Evolutionary conservation across 2,888 invertebrate species (phyloP), one percentile per base, ranked within the genome.

Genomic region (Julus scanicus): DNA sequence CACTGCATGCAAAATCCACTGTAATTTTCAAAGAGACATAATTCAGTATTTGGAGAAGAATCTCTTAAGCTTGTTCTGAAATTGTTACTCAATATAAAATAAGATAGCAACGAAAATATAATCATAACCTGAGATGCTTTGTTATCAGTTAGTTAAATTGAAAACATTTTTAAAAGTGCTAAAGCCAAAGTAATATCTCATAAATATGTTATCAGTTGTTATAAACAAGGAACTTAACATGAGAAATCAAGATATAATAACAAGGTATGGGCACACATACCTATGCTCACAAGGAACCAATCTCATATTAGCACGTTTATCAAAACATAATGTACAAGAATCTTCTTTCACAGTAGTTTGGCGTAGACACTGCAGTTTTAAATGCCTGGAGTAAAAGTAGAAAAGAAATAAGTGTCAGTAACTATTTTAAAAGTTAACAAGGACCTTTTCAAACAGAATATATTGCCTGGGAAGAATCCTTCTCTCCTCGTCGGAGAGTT

Each of bases 251-350:
- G 20, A 86, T 53, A 44, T 89, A 8, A 49, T 37, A 40, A 17
- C 13, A 89, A 89, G 13, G 39, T 17, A 29, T 53, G n/a, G 17
- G 83, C n/a, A 20, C 44, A 83, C 92, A 93, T 94, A 97, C 97
- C 94, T 94, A 92, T 98, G 98, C 90, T 94, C 94, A 92, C 98
- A 98, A 0, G 97, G 97, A 90, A 95, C 92, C 80, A 98, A 94
- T 90, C 94, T 93, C 39, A 96, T 95, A 89, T 94, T 94, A 0
- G 97, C 96, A 90, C 94, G 94, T 90, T 95, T 94, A 92, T 97
- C 97, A 92, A 95, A 97, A 92, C 98, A 98, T 87, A 98, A 93
- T 0, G 96, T 96, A 93, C 98, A 98, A 15, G 96, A 95, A 92
- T 97, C 96, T 91, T 97, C 97, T 89, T 94, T 94, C 44, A 96